Conservation (phyloP, 2,113 vertebrate genomes). For the Neolamprologus cancellatus region DNA sequence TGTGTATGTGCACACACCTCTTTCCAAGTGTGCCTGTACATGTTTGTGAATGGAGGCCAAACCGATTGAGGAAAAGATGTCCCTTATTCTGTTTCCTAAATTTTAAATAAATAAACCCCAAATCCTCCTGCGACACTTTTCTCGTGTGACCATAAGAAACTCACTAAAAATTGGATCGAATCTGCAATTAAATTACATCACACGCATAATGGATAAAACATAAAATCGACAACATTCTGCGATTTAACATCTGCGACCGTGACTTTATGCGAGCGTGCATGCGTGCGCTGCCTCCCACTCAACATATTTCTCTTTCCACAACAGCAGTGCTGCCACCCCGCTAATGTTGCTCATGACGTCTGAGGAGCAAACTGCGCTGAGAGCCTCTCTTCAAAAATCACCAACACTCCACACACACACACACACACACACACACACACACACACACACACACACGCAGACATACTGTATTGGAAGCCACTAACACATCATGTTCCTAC, state of each 20-base stretch:
- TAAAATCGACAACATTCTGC: slow-evolving; percentile 2
- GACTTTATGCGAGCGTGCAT: neutral
- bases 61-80: neutral
- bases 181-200: slow-evolving; percentile 19
- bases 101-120: neutral
- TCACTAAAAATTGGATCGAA: slow-evolving; percentile 1
- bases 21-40: neutral
- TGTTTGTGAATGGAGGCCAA: neutral
- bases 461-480: neutral
- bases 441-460: neutral
- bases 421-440: neutral
- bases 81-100: neutral
- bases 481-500: neutral
- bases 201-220: slow-evolving; percentile 5
- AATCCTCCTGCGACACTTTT: neutral
- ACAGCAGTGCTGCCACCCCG: neutral
- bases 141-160: neutral
- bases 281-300: slow-evolving; percentile 20
- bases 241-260: slow-evolving; percentile 10
- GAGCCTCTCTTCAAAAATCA: slow-evolving; percentile 7
- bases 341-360: slow-evolving; percentile 43
- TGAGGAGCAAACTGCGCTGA: neutral
- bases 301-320: slow-evolving; percentile 24
- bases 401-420: neutral
- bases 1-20: neutral